Conservation (phyloP, 1,140 invertebrate species). For the Penaeus indicus region DNA sequence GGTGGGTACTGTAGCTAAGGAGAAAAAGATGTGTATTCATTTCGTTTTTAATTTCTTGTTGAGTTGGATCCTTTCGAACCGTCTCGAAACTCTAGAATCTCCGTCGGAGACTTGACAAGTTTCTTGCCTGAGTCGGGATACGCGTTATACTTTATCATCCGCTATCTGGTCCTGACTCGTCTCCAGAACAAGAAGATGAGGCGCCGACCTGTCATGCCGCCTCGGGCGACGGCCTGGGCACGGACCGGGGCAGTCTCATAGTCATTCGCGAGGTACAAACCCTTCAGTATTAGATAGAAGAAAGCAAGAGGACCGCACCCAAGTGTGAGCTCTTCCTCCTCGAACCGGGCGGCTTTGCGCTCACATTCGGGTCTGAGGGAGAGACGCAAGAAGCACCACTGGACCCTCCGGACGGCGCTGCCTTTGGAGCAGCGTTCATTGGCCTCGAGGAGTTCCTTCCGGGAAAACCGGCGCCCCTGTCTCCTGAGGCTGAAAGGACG, state of each 20-base stretch:
- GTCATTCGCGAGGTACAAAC: conserved; percentile 54
- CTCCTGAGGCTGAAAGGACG: no score
- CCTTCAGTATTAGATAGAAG: conserved; percentile 54
- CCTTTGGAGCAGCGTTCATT: no score
- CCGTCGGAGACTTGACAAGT: conserved; percentile 19
- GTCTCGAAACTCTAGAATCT: conserved; percentile 12
- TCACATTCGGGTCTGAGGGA: no score
- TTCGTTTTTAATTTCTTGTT: not conserved
- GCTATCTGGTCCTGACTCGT: not conserved
- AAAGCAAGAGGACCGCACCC: not conserved
- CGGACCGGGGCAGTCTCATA: not conserved
- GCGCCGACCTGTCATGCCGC: not conserved
- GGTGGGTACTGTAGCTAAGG: not conserved
- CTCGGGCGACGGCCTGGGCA: not conserved
- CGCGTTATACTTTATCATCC: not conserved
- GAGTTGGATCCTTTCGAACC: not conserved
- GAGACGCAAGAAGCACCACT: no score
- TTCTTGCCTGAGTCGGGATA: not conserved
- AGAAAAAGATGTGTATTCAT: not conserved
- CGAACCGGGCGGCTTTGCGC: not conserved
- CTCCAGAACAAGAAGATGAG: not conserved
- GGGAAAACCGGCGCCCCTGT: no score
- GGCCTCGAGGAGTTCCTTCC: no score
- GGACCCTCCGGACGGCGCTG: no score
- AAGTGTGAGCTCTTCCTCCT: not conserved